phyloP scores from a whole-genome alignment of 2,113 vertebrate species.

The Potamarius usumacintae region DNA sequence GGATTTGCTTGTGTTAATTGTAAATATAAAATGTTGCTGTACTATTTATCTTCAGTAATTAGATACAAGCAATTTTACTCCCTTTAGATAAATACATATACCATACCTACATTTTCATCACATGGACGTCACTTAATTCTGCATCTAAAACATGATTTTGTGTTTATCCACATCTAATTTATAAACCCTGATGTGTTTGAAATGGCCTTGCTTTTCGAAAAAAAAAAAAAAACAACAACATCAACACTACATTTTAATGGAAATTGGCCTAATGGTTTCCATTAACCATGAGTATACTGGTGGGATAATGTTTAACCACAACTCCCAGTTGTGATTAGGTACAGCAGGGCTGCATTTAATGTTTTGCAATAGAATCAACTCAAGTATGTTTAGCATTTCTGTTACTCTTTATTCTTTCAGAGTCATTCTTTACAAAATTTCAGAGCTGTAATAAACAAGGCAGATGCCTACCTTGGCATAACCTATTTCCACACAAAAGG shows the following conservation, averaged over 20 bases:
- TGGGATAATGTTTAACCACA: not conserved
- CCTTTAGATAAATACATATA: slow-evolving; percentile 66
- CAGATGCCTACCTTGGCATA: slow-evolving; percentile 4
- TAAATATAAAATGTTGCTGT: slow-evolving; percentile 72
- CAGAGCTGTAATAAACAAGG: slow-evolving; percentile 4
- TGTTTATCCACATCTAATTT: slow-evolving; percentile 70
- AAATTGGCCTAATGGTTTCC: not conserved
- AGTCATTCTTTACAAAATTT: not conserved
- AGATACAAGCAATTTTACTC: slow-evolving; percentile 60
- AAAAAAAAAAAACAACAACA: not conserved
- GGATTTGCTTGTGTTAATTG: slow-evolving; percentile 79
- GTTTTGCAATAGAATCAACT: not conserved
- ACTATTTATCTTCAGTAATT: slow-evolving; percentile 72
- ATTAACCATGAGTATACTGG: not conserved
- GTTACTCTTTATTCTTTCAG: not conserved
- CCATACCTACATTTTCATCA: slow-evolving; percentile 72
- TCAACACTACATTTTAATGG: not conserved
- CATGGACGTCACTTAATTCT: slow-evolving; percentile 70
- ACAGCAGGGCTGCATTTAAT: not conserved
- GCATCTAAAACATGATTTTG: slow-evolving; percentile 66
- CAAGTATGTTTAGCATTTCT: not conserved
- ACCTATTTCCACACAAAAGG: slow-evolving; percentile 31
- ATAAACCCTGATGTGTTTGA: slow-evolving; percentile 57
- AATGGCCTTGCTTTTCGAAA: not conserved
- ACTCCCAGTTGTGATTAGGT: not conserved